These are phyloP conservation scores for Zoanthus sociatus DNA, from an alignment of 92 coral and sea anemone species.

Conservation along the genomic window DNA sequence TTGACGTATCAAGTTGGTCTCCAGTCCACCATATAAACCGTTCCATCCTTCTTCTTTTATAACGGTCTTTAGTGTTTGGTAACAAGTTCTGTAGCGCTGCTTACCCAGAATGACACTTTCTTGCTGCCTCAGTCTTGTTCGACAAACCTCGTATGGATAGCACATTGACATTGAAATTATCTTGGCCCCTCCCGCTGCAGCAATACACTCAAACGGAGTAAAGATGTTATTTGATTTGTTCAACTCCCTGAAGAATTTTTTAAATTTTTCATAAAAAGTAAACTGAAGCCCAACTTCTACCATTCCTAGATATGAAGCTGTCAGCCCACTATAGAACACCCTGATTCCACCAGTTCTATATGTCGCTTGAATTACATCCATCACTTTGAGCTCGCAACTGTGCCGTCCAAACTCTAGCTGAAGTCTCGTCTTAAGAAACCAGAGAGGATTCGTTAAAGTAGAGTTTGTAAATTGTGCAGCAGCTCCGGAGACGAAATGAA, in stretches of 20 bases:
- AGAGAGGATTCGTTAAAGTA: constrained; percentile 60
- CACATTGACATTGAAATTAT: constrained; percentile 51
- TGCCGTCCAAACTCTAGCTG: constrained; percentile 47
- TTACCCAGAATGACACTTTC: constrained; percentile 51
- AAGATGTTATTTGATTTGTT: constrained; percentile 27
- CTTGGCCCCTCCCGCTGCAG: constrained; percentile 31
- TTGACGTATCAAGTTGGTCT: constrained; percentile 60
- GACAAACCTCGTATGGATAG: constrained; percentile 58
- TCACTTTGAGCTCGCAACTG: constrained; percentile 19
- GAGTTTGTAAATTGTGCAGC: constrained; percentile 52
- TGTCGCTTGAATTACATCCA: not conserved
- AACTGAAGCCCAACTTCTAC: constrained; percentile 53
- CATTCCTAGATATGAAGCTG: constrained; percentile 61
- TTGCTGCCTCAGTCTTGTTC: constrained; percentile 64
- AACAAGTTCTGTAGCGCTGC: constrained; percentile 47
- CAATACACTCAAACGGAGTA: constrained; percentile 12
- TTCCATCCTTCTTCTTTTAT: constrained; percentile 61
- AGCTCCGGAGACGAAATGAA: constrained; percentile 47
- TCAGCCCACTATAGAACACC: constrained; percentile 54
- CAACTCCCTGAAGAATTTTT: constrained; percentile 31
- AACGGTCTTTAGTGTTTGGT: constrained; percentile 46
- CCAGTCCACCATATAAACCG: constrained; percentile 57
- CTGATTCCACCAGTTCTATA: constrained; percentile 49
- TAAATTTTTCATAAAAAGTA: constrained; percentile 50
- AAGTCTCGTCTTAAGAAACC: constrained; percentile 65